Base-by-base conservation (phyloP, 2,113 vertebrate species). In the Bufo bufo region DNA sequence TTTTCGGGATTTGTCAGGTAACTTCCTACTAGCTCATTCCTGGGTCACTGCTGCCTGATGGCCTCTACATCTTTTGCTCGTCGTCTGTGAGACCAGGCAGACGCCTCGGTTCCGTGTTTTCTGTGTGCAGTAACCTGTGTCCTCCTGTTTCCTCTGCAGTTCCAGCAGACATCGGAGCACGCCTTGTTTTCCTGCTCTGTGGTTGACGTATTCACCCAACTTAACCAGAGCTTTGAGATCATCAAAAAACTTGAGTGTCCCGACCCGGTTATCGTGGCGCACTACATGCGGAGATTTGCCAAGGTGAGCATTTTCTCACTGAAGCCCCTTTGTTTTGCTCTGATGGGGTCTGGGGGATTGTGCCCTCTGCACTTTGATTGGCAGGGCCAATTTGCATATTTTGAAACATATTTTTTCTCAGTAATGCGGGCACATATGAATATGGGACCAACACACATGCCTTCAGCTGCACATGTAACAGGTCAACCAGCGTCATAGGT, bases 171-270 rank as follows among this genome's bases (percentile, higher is more conserved):
- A 0, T 99, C 98, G 0, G 98, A 99, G 92, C 98, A 99, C 0
- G 98, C 98, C 11, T 96, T 99, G 9, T 99, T 99, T 93, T 99
- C 98, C 92, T 99, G 98, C 92, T 99, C 98, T 0, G 98, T 99
- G 95, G 98, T 99, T 92, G 98, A 99, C 0, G 96, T 99, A 90
- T 99, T 99, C 94, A 99, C 98, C 0, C 98, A 99, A 91, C 98
- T 99, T 92, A 99, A 99, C 93, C 98, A 99, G 94, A 99, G 98
- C 92, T 99, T 99, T 90, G 98, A 99, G 94, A 99, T 99, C 91
- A 98, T 99, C 93, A 99, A 96, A 93, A 99, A 99, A 91, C 93
- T 99, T 90, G 98, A 99, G 80, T 99, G 98, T 89, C 98, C 98
- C 0, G 98, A 99, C 89, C 98, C 97, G 0, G 93, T 88, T 56